Percentiles rank a stretch among this genome's conserved stretches.
Evolutionary conservation across 2,888 invertebrate species (phyloP).

Genomic region (Erpobdella octoculata): DNA sequence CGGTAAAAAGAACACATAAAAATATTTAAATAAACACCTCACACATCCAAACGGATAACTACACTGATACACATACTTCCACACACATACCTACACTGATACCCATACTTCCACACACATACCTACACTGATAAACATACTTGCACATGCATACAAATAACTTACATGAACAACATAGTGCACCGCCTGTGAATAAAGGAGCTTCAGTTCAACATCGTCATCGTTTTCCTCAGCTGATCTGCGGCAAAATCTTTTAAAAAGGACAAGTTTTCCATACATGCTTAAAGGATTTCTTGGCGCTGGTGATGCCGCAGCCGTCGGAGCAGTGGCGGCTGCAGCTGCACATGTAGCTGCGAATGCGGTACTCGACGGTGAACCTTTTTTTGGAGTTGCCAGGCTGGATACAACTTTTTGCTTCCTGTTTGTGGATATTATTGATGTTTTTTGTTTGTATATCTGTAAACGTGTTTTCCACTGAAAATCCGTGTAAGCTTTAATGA

Average conservation of each 20-base stretch:
- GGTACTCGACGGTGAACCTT: slow-evolving; percentile 28
- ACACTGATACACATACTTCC: neutral
- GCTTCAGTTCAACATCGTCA: slow-evolving; percentile 86
- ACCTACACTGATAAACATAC: neutral
- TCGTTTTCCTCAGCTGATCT: slow-evolving; percentile 60
- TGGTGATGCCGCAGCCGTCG: neutral
- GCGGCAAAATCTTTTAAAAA: slow-evolving; percentile 79
- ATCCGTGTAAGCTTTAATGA: neutral
- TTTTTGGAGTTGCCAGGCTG: slow-evolving; percentile 29
- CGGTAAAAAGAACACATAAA: neutral
- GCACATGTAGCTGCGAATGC: neutral
- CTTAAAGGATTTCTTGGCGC: slow-evolving; percentile 17
- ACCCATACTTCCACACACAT: neutral
- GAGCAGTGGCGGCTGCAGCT: neutral
- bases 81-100: neutral
- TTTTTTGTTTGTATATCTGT: too few relatives aligned
- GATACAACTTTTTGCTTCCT: slow-evolving; percentile 27
- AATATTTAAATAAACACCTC: neutral
- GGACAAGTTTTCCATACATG: slow-evolving; percentile 65
- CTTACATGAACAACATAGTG: slow-evolving; percentile 83
- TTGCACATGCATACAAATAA: neutral
- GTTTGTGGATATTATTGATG: too few relatives aligned
- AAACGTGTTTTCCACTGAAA: too few relatives aligned
- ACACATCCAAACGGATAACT: too few relatives aligned
- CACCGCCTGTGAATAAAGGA: slow-evolving; percentile 88